phyloP scores from a whole-genome alignment of 1,140 invertebrate genomes.

The Brachionus plicatilis region DNA sequence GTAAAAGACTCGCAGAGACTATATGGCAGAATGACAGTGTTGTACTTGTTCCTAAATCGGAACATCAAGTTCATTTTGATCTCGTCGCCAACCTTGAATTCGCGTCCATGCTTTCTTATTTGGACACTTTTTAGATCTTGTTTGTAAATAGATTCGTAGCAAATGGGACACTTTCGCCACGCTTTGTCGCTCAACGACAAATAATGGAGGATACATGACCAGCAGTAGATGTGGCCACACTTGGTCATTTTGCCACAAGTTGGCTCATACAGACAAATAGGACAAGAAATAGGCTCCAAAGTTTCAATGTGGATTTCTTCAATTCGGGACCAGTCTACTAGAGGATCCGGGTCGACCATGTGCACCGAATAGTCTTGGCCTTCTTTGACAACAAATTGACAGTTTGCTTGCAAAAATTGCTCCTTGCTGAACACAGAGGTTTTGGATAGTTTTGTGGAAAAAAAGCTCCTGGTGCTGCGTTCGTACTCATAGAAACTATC shows the following conservation, averaged over 20 bases:
- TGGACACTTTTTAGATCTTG: background rate
- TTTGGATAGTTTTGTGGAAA: conserved; percentile 30
- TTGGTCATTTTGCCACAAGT: conserved; percentile 74
- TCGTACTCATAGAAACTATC: conserved; percentile 32
- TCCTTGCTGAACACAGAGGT: conserved; percentile 65
- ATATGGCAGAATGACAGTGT: background rate
- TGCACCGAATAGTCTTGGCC: conserved; percentile 71
- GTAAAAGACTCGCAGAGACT: background rate
- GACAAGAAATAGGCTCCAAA: conserved; percentile 61
- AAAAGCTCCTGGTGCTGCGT: background rate
- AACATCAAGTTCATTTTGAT: conserved; percentile 77
- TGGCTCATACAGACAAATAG: conserved; percentile 81
- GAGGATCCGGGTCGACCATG: conserved; percentile 72
- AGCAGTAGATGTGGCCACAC: conserved; percentile 92
- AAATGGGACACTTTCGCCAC: conserved; percentile 77
- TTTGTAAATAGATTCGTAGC: conserved; percentile 67
- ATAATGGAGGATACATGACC: conserved; percentile 89
- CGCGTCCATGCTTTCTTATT: background rate
- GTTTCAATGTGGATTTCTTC: conserved; percentile 67
- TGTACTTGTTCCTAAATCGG: conserved; percentile 16
- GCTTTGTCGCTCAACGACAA: conserved; percentile 72
- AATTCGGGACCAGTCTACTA: conserved; percentile 83
- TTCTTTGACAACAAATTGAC: conserved; percentile 83
- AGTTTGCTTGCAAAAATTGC: conserved; percentile 86
- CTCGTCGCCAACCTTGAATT: conserved; percentile 64